Evolutionary conservation across 2,113 vertebrate species (phyloP), one percentile per base, ranked within the genome.

Genomic region (Prolemur simus): DNA sequence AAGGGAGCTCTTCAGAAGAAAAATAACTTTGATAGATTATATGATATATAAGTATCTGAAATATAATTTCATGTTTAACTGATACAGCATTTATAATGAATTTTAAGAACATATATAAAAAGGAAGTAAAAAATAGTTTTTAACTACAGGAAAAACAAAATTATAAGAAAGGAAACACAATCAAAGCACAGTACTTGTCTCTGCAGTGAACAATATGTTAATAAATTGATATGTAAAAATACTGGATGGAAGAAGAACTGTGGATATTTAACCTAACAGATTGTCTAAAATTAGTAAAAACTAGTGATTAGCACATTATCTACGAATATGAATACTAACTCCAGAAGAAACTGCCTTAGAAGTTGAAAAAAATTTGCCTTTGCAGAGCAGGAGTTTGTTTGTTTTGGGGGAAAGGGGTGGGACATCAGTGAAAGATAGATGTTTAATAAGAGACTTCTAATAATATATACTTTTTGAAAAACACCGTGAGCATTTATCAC

Each of bases 201-300:
- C 34, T 87, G 25, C 15, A 78, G 45, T 56, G 6, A 80, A 42
- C 54, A 78, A 29, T 1, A 20, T 49, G 21, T 25, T 60, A 66
- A 84, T 60, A 66, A 84, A 34, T 17, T 63, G n/a, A 58, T 17
- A 52, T 8, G 20, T n/a, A 27, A 90, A 52, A n/a, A 42, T 69
- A 66, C 6, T 60, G 63, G 64, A 80, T 37, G 29, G 6, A 64
- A 56, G 56, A 52, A 42, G 3, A 74, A 29, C 21, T 83, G 0
- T 81, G 32, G 9, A 15, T 56, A 64, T 87, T 5, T 60, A 54
- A 14, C 0, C 14, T 78, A 69, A 71, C 1, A 81, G 5, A 56
- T 71, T 88, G 21, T 64, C 34, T 69, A 64, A 63, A 91, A 84
- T 37, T 88, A 68, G 63, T 69, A 71, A 73, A 54, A 74, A 37